phyloP scores from a whole-genome alignment of 2,797 vertebrate species.

The Eulemur albifrons region DNA sequence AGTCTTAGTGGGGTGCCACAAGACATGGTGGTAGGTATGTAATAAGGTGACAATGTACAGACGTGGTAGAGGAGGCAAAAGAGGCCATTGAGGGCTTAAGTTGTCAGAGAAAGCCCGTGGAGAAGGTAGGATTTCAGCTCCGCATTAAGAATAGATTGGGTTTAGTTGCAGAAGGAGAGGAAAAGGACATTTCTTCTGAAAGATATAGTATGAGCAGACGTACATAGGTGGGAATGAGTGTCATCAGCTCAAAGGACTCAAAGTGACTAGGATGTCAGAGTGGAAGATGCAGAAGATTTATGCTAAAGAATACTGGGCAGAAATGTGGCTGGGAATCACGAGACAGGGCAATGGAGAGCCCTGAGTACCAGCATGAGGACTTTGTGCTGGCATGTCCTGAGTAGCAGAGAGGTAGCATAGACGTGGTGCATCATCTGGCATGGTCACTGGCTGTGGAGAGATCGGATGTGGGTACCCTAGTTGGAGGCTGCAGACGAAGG shows the following conservation, averaged over 20 bases:
- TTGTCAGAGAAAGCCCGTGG: not conserved
- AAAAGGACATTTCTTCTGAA: not conserved
- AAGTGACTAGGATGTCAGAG: not conserved
- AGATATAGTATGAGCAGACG: not conserved
- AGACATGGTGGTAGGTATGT: not conserved
- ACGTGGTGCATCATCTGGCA: not conserved
- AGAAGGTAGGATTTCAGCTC: not conserved
- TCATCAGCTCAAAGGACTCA: not conserved
- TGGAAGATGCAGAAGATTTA: not conserved
- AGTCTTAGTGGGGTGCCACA: not conserved
- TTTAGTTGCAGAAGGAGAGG: not conserved
- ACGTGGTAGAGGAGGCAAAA: not conserved
- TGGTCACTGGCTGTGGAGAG: not conserved
- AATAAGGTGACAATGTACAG: not conserved
- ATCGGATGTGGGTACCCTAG: not conserved
- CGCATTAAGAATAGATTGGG: not conserved
- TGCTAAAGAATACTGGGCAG: not conserved
- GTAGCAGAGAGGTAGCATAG: accelerated
- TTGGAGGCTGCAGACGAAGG: not conserved
- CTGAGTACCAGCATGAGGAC: too few relatives aligned
- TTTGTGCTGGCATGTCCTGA: not conserved
- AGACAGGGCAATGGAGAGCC: not conserved
- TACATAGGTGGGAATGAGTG: not conserved
- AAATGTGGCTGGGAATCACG: not conserved
- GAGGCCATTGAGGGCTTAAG: not conserved